A percentile compares a stretch with the other conserved stretches of the same genome.
These are phyloP conservation scores for Bedellia somnulentella DNA, from an alignment of 2,888 invertebrate genomes.

Conservation along the genomic window DNA sequence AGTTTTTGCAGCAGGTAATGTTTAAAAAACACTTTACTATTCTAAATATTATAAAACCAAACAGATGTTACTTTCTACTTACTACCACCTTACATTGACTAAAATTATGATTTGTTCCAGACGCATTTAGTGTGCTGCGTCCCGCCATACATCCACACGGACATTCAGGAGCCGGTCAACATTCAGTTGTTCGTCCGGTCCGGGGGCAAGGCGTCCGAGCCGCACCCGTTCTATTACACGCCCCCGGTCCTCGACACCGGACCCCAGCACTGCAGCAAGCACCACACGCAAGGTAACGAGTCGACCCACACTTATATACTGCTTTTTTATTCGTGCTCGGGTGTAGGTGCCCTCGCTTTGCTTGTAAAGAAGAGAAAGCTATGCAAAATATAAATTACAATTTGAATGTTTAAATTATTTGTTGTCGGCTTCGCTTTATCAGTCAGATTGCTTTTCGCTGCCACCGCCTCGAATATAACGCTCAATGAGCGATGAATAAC, in stretches of 20 bases:
- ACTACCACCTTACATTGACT: conserved; percentile 1
- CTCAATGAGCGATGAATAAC: too few relatives aligned
- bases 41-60: neutral
- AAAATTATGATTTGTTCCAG: conserved; percentile 37
- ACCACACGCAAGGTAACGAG: conserved; percentile 33
- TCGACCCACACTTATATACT: too few relatives aligned
- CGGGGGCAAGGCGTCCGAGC: conserved; percentile 84
- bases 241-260: conserved; percentile 42
- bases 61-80: neutral
- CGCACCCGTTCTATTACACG: conserved; percentile 82
- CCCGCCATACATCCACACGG: conserved; percentile 72
- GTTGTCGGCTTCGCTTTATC: too few relatives aligned
- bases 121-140: conserved; percentile 87
- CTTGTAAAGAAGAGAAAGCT: too few relatives aligned
- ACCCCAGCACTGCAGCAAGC: conserved; percentile 29
- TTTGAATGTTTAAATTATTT: too few relatives aligned
- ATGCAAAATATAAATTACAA: too few relatives aligned
- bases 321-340: too few relatives aligned
- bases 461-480: too few relatives aligned
- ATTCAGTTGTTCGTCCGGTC: conserved; percentile 81
- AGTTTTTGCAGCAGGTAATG: conserved; percentile 80
- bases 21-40: neutral
- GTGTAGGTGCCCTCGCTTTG: too few relatives aligned
- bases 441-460: too few relatives aligned
- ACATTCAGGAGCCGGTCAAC: conserved; percentile 69